Conservation (phyloP, 2,888 invertebrate genomes). For the Orthonevra nobilis region DNA sequence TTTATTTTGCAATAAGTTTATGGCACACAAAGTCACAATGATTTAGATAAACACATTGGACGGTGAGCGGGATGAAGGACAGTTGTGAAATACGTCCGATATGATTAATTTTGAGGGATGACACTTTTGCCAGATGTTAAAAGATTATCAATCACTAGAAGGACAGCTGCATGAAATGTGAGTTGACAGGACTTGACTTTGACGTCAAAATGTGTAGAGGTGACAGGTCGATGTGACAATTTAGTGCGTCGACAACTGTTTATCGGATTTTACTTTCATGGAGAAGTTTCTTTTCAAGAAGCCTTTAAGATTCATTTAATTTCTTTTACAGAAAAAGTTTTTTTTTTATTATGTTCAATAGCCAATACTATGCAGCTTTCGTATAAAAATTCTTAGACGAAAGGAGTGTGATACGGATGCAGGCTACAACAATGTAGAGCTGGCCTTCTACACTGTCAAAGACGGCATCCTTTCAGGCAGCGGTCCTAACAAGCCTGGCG, state of each 20-base stretch:
- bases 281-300: too few relatives aligned
- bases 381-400: too few relatives aligned
- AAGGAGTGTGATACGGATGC: too few relatives aligned
- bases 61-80: neutral
- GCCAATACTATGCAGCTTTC: too few relatives aligned
- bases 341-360: too few relatives aligned
- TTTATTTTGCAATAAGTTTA: slow-evolving; percentile 35
- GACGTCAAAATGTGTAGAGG: neutral
- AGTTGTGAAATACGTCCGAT: slow-evolving; percentile 21
- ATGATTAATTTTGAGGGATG: slow-evolving; percentile 37
- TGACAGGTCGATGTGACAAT: neutral
- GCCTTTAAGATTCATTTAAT: too few relatives aligned
- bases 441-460: too few relatives aligned
- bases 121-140: slow-evolving; percentile 44
- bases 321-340: too few relatives aligned
- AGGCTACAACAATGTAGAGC: too few relatives aligned
- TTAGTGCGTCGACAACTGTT: slow-evolving; percentile 24
- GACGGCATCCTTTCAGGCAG: too few relatives aligned
- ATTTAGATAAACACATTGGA: slow-evolving; percentile 40
- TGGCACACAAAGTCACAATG: slow-evolving; percentile 38
- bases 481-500: too few relatives aligned
- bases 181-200: slow-evolving; percentile 2
- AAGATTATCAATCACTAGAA: slow-evolving; percentile 42
- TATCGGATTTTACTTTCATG: slow-evolving; percentile 45
- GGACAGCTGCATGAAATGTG: neutral